Evolutionary conservation across 1,140 invertebrate species (phyloP).

Genomic region (Mactra quadrangularis): DNA sequence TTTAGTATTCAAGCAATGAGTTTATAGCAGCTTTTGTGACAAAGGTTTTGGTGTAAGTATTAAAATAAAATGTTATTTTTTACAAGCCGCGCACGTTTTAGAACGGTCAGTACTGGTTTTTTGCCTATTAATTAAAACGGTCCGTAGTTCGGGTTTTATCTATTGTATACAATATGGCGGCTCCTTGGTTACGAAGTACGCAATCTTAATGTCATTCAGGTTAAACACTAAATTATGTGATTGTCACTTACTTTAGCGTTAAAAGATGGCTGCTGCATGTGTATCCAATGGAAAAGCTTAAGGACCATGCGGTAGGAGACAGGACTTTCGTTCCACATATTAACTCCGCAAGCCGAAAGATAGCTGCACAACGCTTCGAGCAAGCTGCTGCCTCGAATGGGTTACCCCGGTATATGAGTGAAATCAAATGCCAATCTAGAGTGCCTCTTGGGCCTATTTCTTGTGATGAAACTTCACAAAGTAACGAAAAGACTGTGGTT

Average conservation of each 20-base stretch:
- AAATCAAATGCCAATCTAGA: constrained; percentile 67
- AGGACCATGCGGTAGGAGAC: constrained; percentile 65
- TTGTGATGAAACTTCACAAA: constrained; percentile 24
- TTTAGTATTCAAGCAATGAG: no score
- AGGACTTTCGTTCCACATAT: constrained; percentile 75
- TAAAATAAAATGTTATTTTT: no score
- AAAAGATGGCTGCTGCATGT: constrained; percentile 59
- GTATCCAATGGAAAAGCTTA: constrained; percentile 75
- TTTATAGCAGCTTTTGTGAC: no score
- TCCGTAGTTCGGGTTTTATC: no score
- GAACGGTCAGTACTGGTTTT: no score
- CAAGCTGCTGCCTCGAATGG: constrained; percentile 61
- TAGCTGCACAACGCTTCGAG: constrained; percentile 66
- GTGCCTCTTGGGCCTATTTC: constrained; percentile 69
- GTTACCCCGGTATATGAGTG: constrained; percentile 75
- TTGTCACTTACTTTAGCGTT: constrained; percentile 42
- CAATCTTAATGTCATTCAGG: constrained; percentile 31
- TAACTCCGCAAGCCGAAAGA: constrained; percentile 74
- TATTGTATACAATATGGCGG: constrained; percentile 68
- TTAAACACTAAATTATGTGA: constrained; percentile 51
- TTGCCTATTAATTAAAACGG: no score
- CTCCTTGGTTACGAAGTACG: constrained; percentile 72
- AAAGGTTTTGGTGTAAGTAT: no score
- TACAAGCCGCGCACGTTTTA: no score
- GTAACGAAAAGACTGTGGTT: not conserved